These are phyloP conservation scores for Centropus bengalensis DNA, from an alignment of 2,113 vertebrate genomes.

Conservation along the genomic window DNA sequence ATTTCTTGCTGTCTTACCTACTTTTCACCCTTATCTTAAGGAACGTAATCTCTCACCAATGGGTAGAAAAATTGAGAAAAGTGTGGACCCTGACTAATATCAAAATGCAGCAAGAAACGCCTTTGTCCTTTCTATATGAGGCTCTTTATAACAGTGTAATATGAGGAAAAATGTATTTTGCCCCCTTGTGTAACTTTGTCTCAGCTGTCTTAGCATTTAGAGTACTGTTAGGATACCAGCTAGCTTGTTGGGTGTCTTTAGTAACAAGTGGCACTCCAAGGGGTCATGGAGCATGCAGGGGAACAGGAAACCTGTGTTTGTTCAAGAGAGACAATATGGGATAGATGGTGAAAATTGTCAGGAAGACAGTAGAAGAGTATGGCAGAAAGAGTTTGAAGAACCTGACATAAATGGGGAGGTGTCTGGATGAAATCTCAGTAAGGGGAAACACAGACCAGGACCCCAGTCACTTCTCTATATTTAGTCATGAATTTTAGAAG, in stretches of 20 bases:
- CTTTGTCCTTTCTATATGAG: neutral
- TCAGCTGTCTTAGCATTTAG: neutral
- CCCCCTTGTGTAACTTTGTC: neutral
- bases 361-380: neutral
- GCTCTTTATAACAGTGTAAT: neutral
- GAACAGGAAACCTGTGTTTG: neutral
- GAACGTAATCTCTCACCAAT: neutral
- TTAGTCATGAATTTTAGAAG: neutral
- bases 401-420: neutral
- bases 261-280: neutral
- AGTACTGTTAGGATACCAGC: neutral
- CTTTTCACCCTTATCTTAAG: neutral
- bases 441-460: neutral
- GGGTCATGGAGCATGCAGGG: neutral
- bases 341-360: neutral
- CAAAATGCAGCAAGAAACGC: neutral
- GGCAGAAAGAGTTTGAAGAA: neutral
- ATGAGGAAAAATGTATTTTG: neutral
- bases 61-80: neutral
- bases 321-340: neutral
- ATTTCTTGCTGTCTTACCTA: neutral
- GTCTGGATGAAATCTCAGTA: neutral
- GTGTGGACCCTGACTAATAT: fast-evolving
- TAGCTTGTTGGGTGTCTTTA: neutral
- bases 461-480: neutral